Conservation (phyloP, 2,888 invertebrate species). For the Morinoia aosen region DNA sequence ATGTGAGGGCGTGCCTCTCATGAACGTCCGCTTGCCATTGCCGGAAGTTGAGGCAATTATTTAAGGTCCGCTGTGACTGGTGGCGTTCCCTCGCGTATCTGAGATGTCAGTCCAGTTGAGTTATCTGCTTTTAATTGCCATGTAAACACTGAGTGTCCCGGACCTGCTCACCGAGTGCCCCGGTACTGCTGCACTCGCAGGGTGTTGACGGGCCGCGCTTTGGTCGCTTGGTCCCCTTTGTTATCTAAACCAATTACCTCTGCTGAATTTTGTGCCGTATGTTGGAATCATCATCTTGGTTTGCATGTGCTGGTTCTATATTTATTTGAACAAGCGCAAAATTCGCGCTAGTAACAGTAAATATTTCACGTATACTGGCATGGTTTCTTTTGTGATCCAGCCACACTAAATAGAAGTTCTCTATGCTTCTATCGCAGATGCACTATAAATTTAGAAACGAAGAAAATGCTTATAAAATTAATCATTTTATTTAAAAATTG, state of each 20-base stretch:
- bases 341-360: neutral
- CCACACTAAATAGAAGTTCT: neutral
- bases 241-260: neutral
- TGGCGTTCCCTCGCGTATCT: neutral
- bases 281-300: neutral
- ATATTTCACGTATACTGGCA: neutral
- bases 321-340: neutral
- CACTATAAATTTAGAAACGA: too few species aligned
- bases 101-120: slow-evolving; percentile 2
- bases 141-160: neutral
- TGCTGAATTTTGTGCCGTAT: neutral
- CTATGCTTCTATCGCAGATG: too few species aligned
- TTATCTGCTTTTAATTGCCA: neutral
- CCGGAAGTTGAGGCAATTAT: slow-evolving; percentile 2
- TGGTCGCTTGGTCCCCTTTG: neutral
- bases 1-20: neutral
- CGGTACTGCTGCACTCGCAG: neutral
- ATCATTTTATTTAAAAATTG: too few species aligned
- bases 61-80: neutral
- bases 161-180: neutral
- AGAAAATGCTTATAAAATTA: too few species aligned
- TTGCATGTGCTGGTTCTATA: neutral
- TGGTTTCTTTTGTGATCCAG: neutral
- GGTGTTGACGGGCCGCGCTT: neutral
- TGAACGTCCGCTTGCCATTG: neutral